Evolutionary conservation across 2,888 invertebrate genomes (phyloP).

Genomic region (Sericinus montela): DNA sequence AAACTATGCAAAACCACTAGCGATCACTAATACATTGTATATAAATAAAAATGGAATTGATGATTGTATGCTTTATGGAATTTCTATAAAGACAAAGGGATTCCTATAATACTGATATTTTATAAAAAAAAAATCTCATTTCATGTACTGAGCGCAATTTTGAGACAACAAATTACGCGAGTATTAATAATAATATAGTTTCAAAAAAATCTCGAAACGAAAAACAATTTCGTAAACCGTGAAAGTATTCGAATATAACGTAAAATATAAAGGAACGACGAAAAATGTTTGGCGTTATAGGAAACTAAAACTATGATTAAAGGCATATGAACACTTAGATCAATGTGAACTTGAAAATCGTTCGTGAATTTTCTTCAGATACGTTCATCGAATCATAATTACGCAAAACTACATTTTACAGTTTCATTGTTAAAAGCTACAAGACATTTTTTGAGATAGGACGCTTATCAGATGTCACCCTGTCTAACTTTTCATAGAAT

Average conservation of each 20-base stretch:
- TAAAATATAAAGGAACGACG: no score
- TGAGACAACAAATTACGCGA: background rate
- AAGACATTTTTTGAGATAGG: constrained; percentile 7
- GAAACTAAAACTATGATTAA: background rate
- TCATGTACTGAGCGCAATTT: background rate
- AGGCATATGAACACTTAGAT: background rate
- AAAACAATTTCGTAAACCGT: no score
- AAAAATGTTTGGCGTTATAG: background rate
- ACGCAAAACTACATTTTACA: background rate
- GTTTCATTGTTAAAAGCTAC: background rate
- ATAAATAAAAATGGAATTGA: background rate
- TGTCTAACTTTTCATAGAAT: background rate
- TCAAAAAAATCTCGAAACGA: no score
- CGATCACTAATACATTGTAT: background rate
- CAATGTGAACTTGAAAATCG: background rate
- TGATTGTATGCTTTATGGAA: no score
- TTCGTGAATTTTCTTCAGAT: background rate
- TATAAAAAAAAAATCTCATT: background rate
- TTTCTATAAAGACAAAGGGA: background rate
- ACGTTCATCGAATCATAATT: background rate
- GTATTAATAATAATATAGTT: background rate
- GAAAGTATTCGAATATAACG: no score
- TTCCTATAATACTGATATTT: constrained; percentile 6
- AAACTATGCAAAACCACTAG: background rate
- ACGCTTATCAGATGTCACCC: background rate